These are phyloP conservation scores for Hydractinia echinata DNA, from an alignment of 30 jellyfish, hydroid and myxozoan genomes.

Conservation along the genomic window DNA sequence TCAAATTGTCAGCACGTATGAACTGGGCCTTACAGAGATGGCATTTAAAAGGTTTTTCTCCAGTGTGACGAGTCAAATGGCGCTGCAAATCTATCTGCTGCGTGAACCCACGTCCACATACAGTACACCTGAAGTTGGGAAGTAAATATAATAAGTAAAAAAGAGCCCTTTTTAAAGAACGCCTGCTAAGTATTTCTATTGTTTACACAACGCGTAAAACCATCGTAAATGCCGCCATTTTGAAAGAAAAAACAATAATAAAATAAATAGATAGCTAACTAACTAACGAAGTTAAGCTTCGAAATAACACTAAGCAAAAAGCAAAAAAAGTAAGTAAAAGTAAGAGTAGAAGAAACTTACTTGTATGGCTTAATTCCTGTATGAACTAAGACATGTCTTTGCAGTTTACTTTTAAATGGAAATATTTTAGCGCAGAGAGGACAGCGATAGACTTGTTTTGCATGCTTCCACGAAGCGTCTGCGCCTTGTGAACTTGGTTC, in stretches of 20 bases:
- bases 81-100: conserved; percentile 97
- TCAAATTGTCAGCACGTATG: conserved; percentile 90
- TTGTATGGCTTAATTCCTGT: conserved; percentile 94
- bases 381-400: conserved; percentile 92
- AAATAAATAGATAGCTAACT: too few relatives aligned
- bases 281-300: too few relatives aligned
- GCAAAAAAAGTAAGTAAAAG: not conserved
- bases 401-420: conserved; percentile 95
- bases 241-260: too few relatives aligned
- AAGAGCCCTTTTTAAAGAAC: too few relatives aligned
- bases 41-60: conserved; percentile 97
- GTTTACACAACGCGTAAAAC: too few relatives aligned
- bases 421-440: conserved; percentile 96
- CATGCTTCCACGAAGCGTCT: conserved; percentile 97
- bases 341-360: conserved; percentile 42
- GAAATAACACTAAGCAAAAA: not conserved
- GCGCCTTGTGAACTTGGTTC: conserved; percentile 24
- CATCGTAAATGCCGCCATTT: too few relatives aligned
- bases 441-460: conserved; percentile 94
- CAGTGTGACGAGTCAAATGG: conserved; percentile 96
- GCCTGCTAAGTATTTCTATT: too few relatives aligned
- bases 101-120: conserved; percentile 98
- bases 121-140: conserved; percentile 69
- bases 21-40: conserved; percentile 98
- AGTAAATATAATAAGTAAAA: not conserved